Evolutionary conservation across 2,888 invertebrate genomes (phyloP).

Genomic region (Eupeodes latifasciatus): DNA sequence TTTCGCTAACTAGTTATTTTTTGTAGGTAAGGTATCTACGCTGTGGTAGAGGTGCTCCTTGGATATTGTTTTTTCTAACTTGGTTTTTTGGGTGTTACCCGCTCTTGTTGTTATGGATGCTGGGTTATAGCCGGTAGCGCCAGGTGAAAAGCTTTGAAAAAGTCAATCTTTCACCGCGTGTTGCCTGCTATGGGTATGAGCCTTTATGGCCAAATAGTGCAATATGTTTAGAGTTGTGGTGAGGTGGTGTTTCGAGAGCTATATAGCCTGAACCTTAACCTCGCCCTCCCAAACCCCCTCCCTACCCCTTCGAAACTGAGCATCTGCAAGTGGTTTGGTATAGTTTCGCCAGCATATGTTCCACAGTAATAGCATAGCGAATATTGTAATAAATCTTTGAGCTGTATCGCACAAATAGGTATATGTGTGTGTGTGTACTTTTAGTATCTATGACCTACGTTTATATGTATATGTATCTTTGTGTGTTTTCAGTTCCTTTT

Average conservation of each 20-base stretch:
- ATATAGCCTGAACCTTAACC: slow-evolving; percentile 6
- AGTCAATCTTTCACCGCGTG: slow-evolving; percentile 61
- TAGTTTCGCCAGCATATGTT: background rate
- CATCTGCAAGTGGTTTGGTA: slow-evolving; percentile 56
- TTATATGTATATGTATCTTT: slow-evolving; percentile 11
- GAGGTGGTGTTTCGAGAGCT: background rate
- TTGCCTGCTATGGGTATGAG: background rate
- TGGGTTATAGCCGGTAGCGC: slow-evolving; percentile 45
- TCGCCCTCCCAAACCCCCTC: background rate
- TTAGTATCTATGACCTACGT: slow-evolving; percentile 10
- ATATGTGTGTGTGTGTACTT: background rate
- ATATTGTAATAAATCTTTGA: slow-evolving; percentile 67
- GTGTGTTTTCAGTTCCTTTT: background rate
- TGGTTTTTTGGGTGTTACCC: slow-evolving; percentile 52
- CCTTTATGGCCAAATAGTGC: background rate
- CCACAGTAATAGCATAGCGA: slow-evolving; percentile 20
- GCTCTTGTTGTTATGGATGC: slow-evolving; percentile 45
- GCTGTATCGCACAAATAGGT: slow-evolving; percentile 46
- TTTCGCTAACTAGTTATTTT: slow-evolving; percentile 6
- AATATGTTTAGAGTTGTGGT: background rate
- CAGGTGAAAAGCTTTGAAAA: slow-evolving; percentile 70
- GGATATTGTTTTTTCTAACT: slow-evolving; percentile 55
- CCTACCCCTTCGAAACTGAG: background rate
- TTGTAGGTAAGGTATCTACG: too few relatives aligned
- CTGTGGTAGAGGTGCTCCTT: background rate